phyloP scores from a whole-genome alignment of 2,113 vertebrate genomes.

The Urocitellus parryii region DNA sequence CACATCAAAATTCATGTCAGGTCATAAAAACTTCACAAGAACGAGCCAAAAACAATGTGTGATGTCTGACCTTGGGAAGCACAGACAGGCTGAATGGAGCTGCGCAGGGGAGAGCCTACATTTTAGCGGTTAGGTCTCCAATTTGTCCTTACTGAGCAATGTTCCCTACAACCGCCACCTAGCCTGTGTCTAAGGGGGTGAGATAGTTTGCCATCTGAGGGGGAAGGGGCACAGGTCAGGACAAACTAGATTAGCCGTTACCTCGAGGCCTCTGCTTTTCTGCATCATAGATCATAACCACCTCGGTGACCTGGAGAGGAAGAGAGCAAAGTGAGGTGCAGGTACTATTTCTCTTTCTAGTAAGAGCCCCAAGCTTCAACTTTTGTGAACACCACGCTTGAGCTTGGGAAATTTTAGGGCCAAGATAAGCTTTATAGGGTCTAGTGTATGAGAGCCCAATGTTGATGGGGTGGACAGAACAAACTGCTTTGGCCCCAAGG shows the following conservation, averaged over 20 bases:
- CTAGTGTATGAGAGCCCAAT: fast-evolving
- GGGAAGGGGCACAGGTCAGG: slow-evolving; percentile 82
- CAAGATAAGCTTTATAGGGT: not conserved
- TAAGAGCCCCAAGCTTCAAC: not conserved
- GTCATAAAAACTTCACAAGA: slow-evolving; percentile 60
- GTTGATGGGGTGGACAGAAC: too few relatives aligned
- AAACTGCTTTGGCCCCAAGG: not conserved
- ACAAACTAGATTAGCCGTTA: slow-evolving; percentile 97
- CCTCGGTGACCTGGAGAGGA: slow-evolving; percentile 97
- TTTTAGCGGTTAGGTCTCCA: slow-evolving; percentile 78
- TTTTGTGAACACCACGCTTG: not conserved
- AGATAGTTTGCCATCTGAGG: slow-evolving; percentile 75
- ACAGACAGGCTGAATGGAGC: slow-evolving; percentile 77
- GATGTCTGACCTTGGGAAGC: slow-evolving; percentile 78
- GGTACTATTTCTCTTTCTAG: not conserved
- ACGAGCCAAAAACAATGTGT: slow-evolving; percentile 62
- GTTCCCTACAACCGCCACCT: slow-evolving; percentile 78
- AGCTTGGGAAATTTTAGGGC: too few relatives aligned
- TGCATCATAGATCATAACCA: slow-evolving; percentile 99
- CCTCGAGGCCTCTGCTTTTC: slow-evolving; percentile 99
- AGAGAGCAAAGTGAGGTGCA: slow-evolving; percentile 43
- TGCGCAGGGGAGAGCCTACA: slow-evolving; percentile 77
- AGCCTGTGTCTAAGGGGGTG: slow-evolving; percentile 17
- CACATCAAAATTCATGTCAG: not conserved
- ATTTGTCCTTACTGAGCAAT: slow-evolving; percentile 82